Evolutionary conservation across 2,797 vertebrate genomes (phyloP), one percentile per base, ranked within the genome.

Genomic region (Sciaenops ocellatus): DNA sequence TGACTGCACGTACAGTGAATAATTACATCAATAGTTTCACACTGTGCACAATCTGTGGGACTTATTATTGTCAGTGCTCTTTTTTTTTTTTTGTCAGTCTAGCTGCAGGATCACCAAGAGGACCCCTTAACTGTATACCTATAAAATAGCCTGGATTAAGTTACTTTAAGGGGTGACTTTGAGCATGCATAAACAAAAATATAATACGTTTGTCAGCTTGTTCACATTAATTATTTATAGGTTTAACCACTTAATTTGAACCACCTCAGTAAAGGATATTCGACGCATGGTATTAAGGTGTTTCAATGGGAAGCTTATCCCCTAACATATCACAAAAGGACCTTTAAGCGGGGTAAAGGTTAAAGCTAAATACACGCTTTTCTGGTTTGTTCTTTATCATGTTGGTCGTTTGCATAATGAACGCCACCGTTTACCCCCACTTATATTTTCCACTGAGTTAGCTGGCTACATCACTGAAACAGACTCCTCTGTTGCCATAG

Each of bases 401-500:
- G 8, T 7, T 52, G 24, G 30, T 55, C 5, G 3, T 54, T 56
- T 13, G 8, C 5, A 18, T 34, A 12, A 22, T 60, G 3, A n/a
- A 28, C 9, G 6, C 11, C 46, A 41, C 2, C 4, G 15, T 69
- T 54, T 11, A 55, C 4, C 42, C 4, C 20, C 18, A 22, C n/a
- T 24, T 62, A 6, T 5, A 17, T 28, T 63, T 28, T 34, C 24
- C 18, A 42, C 54, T 12, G 2, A 47, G 48, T 52, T 26, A 18
- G 41, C 18, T 51, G 47, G 48, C 59, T 44, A 28, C 56, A 78
- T 56, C 62, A 12, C 10, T 22, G 22, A 24, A 18, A 0, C 34
- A 22, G 24, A 28, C 38, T 18, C 41, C 34, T 59, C 57, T 57
- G 76, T 61, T 73, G 46, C 66, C 51, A 63, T 28, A 34, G 57